Conservation (phyloP, 92 coral and sea anemone genomes). For the Porites cylindrica region DNA sequence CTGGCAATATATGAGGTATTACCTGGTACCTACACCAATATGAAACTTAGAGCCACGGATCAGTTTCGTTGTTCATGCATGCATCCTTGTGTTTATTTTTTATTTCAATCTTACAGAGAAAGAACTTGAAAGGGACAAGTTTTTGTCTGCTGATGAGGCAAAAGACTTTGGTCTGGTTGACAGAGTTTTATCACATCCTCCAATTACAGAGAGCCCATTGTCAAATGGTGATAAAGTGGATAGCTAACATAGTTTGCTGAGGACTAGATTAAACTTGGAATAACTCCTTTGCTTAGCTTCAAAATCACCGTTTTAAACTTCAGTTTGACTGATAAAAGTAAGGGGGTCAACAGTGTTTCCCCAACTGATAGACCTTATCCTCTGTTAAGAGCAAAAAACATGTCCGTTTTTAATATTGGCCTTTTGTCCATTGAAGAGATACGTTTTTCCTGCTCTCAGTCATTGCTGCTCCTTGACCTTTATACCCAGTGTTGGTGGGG, state of each 20-base stretch:
- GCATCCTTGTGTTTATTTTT: neutral
- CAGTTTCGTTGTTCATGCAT: neutral
- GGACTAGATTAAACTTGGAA: neutral
- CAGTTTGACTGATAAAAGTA: neutral
- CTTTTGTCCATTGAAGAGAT: neutral
- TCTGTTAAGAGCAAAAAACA: neutral
- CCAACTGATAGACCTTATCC: neutral
- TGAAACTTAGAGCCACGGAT: too few species aligned
- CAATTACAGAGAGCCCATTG: constrained; percentile 43
- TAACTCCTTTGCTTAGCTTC: neutral
- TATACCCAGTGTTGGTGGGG: neutral
- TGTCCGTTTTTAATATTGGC: neutral
- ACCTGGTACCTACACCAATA: too few species aligned
- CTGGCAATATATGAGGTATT: too few species aligned
- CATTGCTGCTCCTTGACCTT: neutral
- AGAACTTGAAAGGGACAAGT: constrained; percentile 96
- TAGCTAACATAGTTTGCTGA: neutral
- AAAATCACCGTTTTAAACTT: neutral
- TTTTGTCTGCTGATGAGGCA: constrained; percentile 98
- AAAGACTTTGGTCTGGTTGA: constrained; percentile 95
- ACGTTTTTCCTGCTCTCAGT: neutral
- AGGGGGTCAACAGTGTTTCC: neutral
- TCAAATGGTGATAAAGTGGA: neutral
- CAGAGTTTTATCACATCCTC: constrained; percentile 94
- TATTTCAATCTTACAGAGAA: constrained; percentile 70